Percentiles rank a stretch among this genome's conserved stretches.
Evolutionary conservation across 2,113 vertebrate genomes (phyloP).

Genomic region (Otis tarda): DNA sequence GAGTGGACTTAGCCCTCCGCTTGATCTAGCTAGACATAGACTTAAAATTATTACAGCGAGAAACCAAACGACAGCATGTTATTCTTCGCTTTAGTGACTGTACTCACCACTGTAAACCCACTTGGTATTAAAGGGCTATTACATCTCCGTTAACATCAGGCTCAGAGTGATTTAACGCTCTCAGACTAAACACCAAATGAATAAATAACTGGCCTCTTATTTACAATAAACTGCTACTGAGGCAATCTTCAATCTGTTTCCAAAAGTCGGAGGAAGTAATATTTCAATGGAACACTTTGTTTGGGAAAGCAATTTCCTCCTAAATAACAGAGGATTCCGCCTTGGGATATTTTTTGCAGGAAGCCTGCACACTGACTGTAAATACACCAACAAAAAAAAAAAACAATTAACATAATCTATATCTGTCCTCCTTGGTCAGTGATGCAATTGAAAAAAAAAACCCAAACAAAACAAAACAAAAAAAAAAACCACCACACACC

Average conservation of each 20-base stretch:
- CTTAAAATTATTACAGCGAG: background rate
- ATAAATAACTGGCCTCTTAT: background rate
- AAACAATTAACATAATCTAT: background rate
- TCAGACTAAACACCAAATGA: constrained; percentile 13
- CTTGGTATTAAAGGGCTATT: background rate
- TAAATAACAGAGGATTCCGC: background rate
- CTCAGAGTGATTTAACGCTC: background rate
- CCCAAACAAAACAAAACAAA: background rate
- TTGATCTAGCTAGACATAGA: background rate
- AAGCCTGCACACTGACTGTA: background rate
- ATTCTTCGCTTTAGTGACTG: background rate
- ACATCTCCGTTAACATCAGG: background rate
- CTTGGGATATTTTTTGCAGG: background rate
- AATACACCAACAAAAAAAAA: background rate
- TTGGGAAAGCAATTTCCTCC: constrained; percentile 35
- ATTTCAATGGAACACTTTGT: background rate
- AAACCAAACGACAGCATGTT: background rate
- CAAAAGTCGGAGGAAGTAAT: constrained; percentile 22
- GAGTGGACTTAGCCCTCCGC: background rate
- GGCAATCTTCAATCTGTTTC: background rate
- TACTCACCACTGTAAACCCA: background rate
- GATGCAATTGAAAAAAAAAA: background rate
- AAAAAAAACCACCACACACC: too few relatives aligned
- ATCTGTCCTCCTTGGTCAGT: background rate
- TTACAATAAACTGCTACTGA: background rate